Evolutionary conservation across 2,888 invertebrate species (phyloP), one percentile per base, ranked within the genome.

Genomic region (Lysandra bellargus): DNA sequence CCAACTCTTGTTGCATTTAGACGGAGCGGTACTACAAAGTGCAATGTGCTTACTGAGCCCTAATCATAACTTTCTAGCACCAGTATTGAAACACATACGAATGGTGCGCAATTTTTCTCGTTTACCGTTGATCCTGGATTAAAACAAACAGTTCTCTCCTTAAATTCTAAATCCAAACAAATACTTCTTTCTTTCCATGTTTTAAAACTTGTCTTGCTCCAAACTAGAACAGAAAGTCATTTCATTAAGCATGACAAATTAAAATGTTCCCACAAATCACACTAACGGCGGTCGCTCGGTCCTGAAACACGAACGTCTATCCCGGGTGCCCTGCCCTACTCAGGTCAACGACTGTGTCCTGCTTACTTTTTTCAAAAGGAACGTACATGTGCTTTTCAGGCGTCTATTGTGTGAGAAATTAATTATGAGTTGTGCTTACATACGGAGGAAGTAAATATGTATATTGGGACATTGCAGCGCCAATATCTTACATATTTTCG

Each of bases 331-430:
- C 76, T 30, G 49, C 76, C 76, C 76, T 33, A 57, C 12, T 17
- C 57, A 7, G 76, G 76, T 76, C 76, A 33, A 76, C 17, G 76
- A 76, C 53, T 57, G 33, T 37, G 69, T 75, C 75, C 33, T 53
- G 76, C 57, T 76, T 76, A 33, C 76, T 76, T 76, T 75, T 76
- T 76, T 57, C 49, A 76, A 76, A 53, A 49, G 75, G 30, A 44
- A 53, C 37, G 53, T 76, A 49, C 75, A 75, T 53, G 53, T 75
- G 33, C 33, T 53, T 76, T 76, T 53, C 53, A 53, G 53, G 6
- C 23, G 44, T 49, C 44, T 75, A 49, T 44, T 75, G 57, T 76
- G 33, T 76, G 57, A 49, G 30, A 53, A 33, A 76, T 53, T 33
- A 12, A 57, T 76, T 14, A 76, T 57, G 30, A 53, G 33, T 53